Evolutionary conservation across 2,797 vertebrate species (phyloP).

Genomic region (Rhabdomys pumilio): DNA sequence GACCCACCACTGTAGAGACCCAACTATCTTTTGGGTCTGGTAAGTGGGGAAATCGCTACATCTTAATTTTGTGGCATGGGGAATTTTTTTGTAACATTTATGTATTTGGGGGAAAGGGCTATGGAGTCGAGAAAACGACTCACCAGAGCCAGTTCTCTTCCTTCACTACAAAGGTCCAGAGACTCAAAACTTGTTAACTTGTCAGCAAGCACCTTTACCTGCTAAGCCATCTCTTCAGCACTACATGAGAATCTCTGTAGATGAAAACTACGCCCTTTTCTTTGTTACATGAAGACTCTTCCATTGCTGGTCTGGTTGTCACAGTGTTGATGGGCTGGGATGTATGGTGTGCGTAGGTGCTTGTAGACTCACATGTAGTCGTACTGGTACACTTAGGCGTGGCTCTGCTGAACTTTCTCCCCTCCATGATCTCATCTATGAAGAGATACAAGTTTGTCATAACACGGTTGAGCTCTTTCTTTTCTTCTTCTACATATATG

Average conservation of each 20-base stretch:
- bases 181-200: neutral
- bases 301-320: neutral
- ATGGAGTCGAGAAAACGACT: neutral
- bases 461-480: neutral
- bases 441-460: neutral
- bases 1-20: neutral
- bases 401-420: neutral
- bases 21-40: neutral
- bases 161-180: neutral
- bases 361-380: neutral
- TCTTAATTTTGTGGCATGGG: neutral
- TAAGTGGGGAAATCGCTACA: neutral
- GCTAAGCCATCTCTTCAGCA: neutral
- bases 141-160: neutral
- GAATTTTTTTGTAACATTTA: neutral
- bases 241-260: neutral
- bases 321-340: accelerated
- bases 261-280: neutral
- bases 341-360: accelerated
- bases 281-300: neutral
- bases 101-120: neutral
- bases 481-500: neutral
- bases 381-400: neutral
- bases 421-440: neutral
- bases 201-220: neutral